Base-by-base conservation (phyloP, 1,140 invertebrate genomes). In the Drosophila sulfurigaster region DNA sequence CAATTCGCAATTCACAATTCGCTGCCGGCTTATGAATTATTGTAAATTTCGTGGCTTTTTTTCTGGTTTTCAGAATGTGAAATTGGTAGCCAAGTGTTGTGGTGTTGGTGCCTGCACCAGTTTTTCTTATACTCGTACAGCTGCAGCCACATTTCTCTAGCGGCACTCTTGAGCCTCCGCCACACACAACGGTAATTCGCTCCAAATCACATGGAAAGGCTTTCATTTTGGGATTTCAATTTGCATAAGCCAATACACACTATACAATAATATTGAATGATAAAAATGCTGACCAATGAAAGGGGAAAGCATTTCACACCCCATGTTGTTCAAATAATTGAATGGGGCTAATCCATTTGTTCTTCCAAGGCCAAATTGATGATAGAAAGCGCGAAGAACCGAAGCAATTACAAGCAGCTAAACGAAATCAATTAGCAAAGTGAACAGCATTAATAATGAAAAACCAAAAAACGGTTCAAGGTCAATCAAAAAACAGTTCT, bases 11-110 rank as follows among this genome's bases (percentile, higher is more conserved):
- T 58, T 58, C 68, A 51, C 56, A 70, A 62, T 78, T 62, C 75
- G 75, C 69, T 80, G 78, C 78, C 77, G 73, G 79, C 73, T 88
- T 89, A 88, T 88, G 85, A 88, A 88, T 88, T 83, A 83, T 88
- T 88, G 83, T 68, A 78, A 78, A 83, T 89, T 89, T 83, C 68
- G 78, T 89, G 85, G 79, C 68, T 75, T 78, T 78, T 89, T 89
- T 78, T 72, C 85, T 80, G 66, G 79, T 89, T 83, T 89, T 88
- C 75, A 89, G 83, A 88, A 88, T 88, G 83, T 89, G 83, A 89
- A 87, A 87, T 87, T 87, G 80, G 75, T 52, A 64, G 75, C 49
- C 38, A 56, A 8, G 30, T 32, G 7, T 8, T 6, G 30, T 32
- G 7, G 35, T 10, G 7, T 7, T 8, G 10, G 35, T 38, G 43